Evolutionary conservation across 2,888 invertebrate genomes (phyloP).

Genomic region (Stenotaenia linearis): DNA sequence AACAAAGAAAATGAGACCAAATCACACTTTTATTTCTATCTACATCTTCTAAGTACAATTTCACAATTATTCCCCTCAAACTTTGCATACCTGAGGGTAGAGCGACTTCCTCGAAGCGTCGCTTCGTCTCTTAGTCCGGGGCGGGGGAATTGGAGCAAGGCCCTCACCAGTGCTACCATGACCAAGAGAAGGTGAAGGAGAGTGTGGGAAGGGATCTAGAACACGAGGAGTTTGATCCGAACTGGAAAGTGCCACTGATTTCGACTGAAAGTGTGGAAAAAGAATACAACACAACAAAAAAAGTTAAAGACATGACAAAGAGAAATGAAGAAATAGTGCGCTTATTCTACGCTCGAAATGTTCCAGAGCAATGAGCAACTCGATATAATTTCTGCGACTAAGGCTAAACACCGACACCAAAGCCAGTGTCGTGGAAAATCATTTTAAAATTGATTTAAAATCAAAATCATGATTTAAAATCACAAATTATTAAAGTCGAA

Average conservation of each 20-base stretch:
- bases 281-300: not conserved
- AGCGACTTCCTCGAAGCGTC: not conserved
- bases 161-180: not conserved
- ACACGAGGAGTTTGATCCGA: not conserved
- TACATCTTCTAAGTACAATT: not conserved
- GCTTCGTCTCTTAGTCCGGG: not conserved
- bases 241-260: not conserved
- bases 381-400: too few relatives aligned
- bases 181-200: not conserved
- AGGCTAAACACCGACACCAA: too few relatives aligned
- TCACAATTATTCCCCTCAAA: not conserved
- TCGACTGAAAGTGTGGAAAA: not conserved
- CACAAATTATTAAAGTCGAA: too few relatives aligned
- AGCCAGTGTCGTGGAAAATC: too few relatives aligned
- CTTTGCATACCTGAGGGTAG: not conserved
- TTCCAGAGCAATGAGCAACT: too few relatives aligned
- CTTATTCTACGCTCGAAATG: too few relatives aligned
- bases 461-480: too few relatives aligned
- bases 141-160: slow-evolving; percentile 10
- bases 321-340: too few relatives aligned
- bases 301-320: not conserved
- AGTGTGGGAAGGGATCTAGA: not conserved
- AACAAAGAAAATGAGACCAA: not conserved
- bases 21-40: not conserved
- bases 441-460: too few relatives aligned